Evolutionary conservation across 2,113 vertebrate genomes (phyloP), one percentile per base, ranked within the genome.

Genomic region (Isurus oxyrinchus): DNA sequence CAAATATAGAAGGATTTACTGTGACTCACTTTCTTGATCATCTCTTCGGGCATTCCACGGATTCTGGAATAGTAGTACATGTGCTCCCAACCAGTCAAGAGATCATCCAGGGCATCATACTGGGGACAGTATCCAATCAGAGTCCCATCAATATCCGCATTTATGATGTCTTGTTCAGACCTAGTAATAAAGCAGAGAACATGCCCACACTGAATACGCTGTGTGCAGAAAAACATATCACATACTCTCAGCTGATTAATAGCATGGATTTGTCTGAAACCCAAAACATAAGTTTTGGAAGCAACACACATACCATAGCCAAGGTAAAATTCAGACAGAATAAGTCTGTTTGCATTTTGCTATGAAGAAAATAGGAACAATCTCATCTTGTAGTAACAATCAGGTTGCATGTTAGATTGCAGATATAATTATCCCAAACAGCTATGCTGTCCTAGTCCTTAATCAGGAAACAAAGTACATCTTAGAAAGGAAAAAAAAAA

Each of bases 51-150:
- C 96, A 98, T 96, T 84, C 98, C 98, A 5, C 97, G 97, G 7
- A 98, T 96, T 0, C 96, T 97, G 69, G 98, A 98, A 96, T 98
- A 98, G 95, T 97, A 98, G 14, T 96, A 96, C 63, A 98, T 97
- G 67, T 98, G 98, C 4, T 98, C 98, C 98, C 98, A 97, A 1
- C 97, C 98, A 0, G 97, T 98, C 96, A 98, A 96, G 88, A 98
- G 96, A 23, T 97, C 97, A 55, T 98, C 97, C 96, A 98, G 72
- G 31, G 98, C 97, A 69, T 98, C 98, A 96, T 97, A 97, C 96
- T 98, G 98, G 0, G 98, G 98, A 96, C 98, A 98, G 86, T 97
- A 98, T 96, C 98, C 98, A 0, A 98, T 2, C 1, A 97, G 96
- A 66, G 98, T 8, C 0, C 98, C 97, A 16, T 97, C 97, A 1